phyloP scores from a whole-genome alignment of 2,888 invertebrate species.

The Harpagoxenus sublaevis region DNA sequence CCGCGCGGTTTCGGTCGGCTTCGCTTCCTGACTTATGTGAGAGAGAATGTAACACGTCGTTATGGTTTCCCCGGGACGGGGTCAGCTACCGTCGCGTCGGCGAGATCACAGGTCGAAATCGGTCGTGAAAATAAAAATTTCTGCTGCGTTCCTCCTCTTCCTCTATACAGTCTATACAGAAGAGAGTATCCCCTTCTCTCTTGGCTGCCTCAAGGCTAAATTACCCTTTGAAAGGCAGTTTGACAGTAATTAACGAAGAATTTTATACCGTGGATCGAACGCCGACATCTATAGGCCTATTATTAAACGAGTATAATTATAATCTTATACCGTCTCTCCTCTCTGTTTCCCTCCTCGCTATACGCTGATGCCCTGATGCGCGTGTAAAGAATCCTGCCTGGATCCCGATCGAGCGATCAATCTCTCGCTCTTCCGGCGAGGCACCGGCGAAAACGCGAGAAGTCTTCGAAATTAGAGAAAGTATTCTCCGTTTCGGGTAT shows the following conservation, averaged over 20 bases:
- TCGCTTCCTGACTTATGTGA: conserved; percentile 65
- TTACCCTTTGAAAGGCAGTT: conserved; percentile 75
- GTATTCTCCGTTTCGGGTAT: not conserved
- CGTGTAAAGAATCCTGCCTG: conserved; percentile 32
- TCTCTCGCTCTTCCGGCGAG: conserved; percentile 27
- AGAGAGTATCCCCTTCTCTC: not conserved
- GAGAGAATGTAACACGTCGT: conserved; percentile 57
- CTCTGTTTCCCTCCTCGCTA: conserved; percentile 3
- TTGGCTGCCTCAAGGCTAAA: conserved; percentile 62
- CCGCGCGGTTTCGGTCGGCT: conserved; percentile 13
- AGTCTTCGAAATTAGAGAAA: conserved; percentile 37
- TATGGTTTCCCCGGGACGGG: conserved; percentile 70
- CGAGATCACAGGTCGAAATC: conserved; percentile 74
- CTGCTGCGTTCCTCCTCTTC: conserved; percentile 20
- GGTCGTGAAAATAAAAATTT: conserved; percentile 75
- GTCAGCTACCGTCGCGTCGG: conserved; percentile 76
- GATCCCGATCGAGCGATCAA: conserved; percentile 35
- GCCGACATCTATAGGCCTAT: conserved; percentile 70
- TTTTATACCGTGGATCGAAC: conserved; percentile 73
- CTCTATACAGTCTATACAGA: not conserved
- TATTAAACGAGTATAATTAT: conserved; percentile 78
- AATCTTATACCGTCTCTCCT: conserved; percentile 52
- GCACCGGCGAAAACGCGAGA: not conserved
- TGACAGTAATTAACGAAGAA: conserved; percentile 79
- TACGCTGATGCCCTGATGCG: conserved; percentile 8